Evolutionary conservation across 1,140 invertebrate species (phyloP).

Genomic region (Pseudomyrmex concolor): DNA sequence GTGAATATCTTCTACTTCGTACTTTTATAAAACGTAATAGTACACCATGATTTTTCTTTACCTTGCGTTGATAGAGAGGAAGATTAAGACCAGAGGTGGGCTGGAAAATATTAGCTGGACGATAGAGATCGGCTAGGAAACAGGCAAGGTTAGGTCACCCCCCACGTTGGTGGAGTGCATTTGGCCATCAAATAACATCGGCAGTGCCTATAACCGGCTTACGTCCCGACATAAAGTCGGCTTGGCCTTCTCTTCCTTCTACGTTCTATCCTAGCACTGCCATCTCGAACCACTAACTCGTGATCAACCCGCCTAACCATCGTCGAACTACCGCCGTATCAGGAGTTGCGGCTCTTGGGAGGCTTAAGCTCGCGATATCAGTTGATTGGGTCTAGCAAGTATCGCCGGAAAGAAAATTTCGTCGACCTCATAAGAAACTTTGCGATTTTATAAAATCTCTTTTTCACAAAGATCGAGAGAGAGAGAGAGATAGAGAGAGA

Average conservation of each 20-base stretch:
- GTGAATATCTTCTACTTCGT: background rate
- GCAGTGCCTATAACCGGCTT: constrained; percentile 85
- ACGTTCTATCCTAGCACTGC: constrained; percentile 74
- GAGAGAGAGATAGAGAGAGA: background rate
- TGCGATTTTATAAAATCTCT: constrained; percentile 20
- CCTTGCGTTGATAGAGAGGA: constrained; percentile 49
- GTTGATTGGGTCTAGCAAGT: constrained; percentile 83
- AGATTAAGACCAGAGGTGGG: constrained; percentile 55
- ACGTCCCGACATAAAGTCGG: constrained; percentile 84
- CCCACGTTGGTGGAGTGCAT: constrained; percentile 81
- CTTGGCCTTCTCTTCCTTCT: constrained; percentile 80
- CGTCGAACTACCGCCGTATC: constrained; percentile 81
- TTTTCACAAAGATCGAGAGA: background rate
- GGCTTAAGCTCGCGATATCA: constrained; percentile 83
- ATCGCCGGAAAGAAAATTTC: constrained; percentile 63
- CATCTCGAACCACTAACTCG: constrained; percentile 84
- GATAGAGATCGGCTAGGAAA: constrained; percentile 74
- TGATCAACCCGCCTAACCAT: constrained; percentile 83
- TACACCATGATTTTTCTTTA: constrained; percentile 35
- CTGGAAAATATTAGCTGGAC: constrained; percentile 72
- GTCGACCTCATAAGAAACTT: background rate
- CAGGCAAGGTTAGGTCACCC: constrained; percentile 60
- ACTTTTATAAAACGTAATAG: constrained; percentile 44
- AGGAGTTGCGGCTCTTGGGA: constrained; percentile 83
- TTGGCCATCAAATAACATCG: constrained; percentile 86